Evolutionary conservation across 2,797 vertebrate species (phyloP).

Genomic region (Bufotes viridis): DNA sequence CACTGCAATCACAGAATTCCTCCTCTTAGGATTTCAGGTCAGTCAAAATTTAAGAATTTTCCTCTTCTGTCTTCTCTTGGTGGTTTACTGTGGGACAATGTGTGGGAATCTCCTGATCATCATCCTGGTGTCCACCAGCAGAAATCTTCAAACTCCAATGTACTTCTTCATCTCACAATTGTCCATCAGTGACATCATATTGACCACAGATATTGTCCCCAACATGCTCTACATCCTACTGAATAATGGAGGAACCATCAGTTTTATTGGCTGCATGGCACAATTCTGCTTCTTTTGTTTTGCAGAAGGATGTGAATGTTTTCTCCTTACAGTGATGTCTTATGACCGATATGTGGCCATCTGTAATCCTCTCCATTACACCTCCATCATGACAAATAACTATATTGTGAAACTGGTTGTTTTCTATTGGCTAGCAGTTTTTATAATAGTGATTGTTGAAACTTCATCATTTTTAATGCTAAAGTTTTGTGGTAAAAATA

Average conservation of each 20-base stretch:
- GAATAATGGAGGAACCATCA: not conserved
- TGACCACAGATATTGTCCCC: not conserved
- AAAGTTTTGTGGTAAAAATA: not conserved
- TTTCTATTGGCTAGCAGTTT: not conserved
- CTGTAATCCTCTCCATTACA: not conserved
- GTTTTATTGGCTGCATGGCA: not conserved
- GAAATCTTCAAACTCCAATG: too few species aligned
- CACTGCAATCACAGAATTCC: too few species aligned
- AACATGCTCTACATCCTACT: not conserved
- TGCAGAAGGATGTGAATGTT: not conserved
- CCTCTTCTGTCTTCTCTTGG: too few species aligned
- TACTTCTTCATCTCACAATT: not conserved
- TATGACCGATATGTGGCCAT: not conserved
- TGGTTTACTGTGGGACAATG: too few species aligned
- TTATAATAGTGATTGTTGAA: not conserved
- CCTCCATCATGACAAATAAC: not conserved
- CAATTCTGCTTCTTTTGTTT: not conserved
- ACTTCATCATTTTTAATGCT: not conserved
- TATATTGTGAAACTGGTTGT: not conserved
- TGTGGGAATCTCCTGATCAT: too few species aligned
- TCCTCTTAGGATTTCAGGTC: too few species aligned
- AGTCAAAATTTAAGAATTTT: too few species aligned
- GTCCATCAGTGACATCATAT: not conserved
- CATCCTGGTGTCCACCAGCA: too few species aligned
- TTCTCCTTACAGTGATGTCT: not conserved